Percentiles rank a stretch among this genome's conserved stretches.
phyloP scores from a whole-genome alignment of 2,888 invertebrate species.

The Artemia sp. region DNA sequence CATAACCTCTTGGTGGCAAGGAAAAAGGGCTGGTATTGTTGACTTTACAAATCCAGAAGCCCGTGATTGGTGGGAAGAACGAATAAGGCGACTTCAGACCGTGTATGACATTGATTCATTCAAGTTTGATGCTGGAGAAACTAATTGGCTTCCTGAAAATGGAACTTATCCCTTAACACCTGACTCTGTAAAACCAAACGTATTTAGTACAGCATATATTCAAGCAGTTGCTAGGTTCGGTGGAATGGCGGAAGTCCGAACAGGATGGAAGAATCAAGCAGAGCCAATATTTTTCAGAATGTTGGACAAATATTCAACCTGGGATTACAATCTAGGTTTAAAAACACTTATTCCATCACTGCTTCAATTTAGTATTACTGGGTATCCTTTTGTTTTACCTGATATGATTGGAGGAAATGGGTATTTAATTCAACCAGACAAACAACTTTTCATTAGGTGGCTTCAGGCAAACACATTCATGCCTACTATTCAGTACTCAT shows the following conservation, averaged over 20 bases:
- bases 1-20: slow-evolving; percentile 35
- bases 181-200: slow-evolving; percentile 24
- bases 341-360: slow-evolving; percentile 52
- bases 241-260: slow-evolving; percentile 48
- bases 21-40: slow-evolving; percentile 38
- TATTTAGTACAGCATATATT: slow-evolving; percentile 25
- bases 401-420: slow-evolving; percentile 49
- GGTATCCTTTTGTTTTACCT: slow-evolving; percentile 54
- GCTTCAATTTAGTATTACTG: slow-evolving; percentile 43
- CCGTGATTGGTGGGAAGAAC: slow-evolving; percentile 34
- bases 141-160: slow-evolving; percentile 43
- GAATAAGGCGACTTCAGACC: slow-evolving; percentile 37
- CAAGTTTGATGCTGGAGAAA: slow-evolving; percentile 68
- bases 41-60: slow-evolving; percentile 56
- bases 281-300: slow-evolving; percentile 54
- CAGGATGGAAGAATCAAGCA: slow-evolving; percentile 51
- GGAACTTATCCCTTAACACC: slow-evolving; percentile 27
- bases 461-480: slow-evolving; percentile 56
- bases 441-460: slow-evolving; percentile 52
- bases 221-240: slow-evolving; percentile 33
- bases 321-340: slow-evolving; percentile 48
- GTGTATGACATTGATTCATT: slow-evolving; percentile 51
- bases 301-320: slow-evolving; percentile 54
- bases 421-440: slow-evolving; percentile 34
- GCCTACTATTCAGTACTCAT: slow-evolving; percentile 61